Base-by-base conservation (phyloP, 2,797 vertebrate genomes). In the Holocentrus rufus region DNA sequence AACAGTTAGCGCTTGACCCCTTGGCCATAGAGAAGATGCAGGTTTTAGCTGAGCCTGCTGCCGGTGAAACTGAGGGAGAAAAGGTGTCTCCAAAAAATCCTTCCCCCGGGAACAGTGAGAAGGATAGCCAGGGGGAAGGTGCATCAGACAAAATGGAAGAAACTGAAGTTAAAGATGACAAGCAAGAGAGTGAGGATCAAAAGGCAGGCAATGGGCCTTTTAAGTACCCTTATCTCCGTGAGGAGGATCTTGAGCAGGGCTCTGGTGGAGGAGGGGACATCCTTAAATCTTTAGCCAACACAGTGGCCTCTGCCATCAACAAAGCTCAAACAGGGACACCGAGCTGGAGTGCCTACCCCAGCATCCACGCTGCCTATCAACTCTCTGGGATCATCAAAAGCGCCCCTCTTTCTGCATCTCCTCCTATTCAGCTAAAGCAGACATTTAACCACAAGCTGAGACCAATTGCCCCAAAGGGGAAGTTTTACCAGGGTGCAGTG, bases 311-410 rank as follows among this genome's bases (percentile, higher is more conserved):
- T 22, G 98, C 98, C 85, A 99, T 99, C 92, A 99, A 98, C 86
- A 99, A 99, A 91, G 98, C 98, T 87, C 98, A 99, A 82, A 99
- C 98, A 0, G 98, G 98, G 63, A 97, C 98, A 0, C 98, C 98
- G 6, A 99, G 96, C 91, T 99, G 98, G 98, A 99, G 98, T 2
- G 98, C 97, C 0, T 99, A 99, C 69, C 98, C 98, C 20, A 99
- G 98, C 92, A 99, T 99, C 81, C 98, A 99, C 0, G 98, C 98
- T 0, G 98, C 98, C 79, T 99, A 99, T 88, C 98, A 99, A 91
- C 96, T 99, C 84, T 96, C 98, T 0, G 98, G 98, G 77, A 94
- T 95, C 85, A 92, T 96, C 89, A 99, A 98, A 88, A 95, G 93
- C 0, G 79, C 95, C 36, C 92, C 93, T 8, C 94, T 97, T 4